These are phyloP conservation scores for Heliconius ethilla DNA, from an alignment of 2,888 invertebrate species.

Conservation along the genomic window DNA sequence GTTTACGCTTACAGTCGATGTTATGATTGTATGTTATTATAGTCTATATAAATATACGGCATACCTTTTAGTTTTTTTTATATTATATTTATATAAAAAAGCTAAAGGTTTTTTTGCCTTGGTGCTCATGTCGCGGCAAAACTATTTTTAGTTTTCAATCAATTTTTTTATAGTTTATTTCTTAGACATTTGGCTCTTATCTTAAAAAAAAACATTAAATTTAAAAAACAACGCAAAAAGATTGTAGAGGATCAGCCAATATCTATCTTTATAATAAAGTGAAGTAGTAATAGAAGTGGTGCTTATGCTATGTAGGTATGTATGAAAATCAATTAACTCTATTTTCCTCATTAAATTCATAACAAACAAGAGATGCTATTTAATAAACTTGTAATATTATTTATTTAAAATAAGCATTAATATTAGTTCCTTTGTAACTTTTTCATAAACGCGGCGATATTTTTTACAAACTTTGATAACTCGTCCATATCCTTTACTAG, in stretches of 20 bases:
- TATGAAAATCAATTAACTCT: no score
- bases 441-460: conserved; percentile 14
- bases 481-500: conserved; percentile 35
- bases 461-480: conserved; percentile 28
- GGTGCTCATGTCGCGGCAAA: background rate
- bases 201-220: background rate
- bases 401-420: background rate
- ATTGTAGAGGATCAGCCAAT: background rate
- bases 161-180: background rate
- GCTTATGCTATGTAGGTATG: no score
- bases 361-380: no score
- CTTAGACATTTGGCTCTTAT: background rate
- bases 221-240: background rate
- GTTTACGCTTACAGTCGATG: conserved; percentile 13
- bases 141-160: background rate
- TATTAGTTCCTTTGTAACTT: background rate
- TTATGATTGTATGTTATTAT: conserved; percentile 9
- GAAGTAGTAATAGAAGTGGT: background rate
- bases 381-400: background rate
- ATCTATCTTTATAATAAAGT: background rate
- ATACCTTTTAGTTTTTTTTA: no score
- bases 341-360: no score
- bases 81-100: background rate
- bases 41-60: background rate
- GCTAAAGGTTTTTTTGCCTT: background rate